Percentiles rank a stretch among this genome's conserved stretches.
Evolutionary conservation across 2,113 vertebrate genomes (phyloP).

Genomic region (Paramisgurnus dabryanus): DNA sequence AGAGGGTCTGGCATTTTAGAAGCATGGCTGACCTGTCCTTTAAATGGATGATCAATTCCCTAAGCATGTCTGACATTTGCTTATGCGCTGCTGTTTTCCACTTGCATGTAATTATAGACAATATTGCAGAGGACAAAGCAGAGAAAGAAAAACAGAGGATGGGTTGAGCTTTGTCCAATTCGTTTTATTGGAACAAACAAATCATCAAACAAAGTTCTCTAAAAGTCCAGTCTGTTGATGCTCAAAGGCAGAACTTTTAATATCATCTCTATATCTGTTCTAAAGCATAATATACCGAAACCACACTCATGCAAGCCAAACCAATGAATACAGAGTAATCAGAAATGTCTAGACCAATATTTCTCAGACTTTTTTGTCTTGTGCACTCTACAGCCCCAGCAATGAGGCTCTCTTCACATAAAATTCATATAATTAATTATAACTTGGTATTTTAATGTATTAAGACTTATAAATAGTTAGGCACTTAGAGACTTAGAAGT

Average conservation of each 20-base stretch:
- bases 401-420: no score
- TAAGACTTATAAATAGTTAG: no score
- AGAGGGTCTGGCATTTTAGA: conserved; percentile 53
- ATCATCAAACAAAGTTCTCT: conserved; percentile 14
- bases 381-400: no score
- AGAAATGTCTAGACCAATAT: neutral
- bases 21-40: conserved; percentile 55
- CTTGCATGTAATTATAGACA: conserved; percentile 50
- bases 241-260: neutral
- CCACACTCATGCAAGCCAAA: neutral
- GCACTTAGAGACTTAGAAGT: no score
- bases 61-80: conserved; percentile 50
- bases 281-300: neutral
- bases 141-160: neutral
- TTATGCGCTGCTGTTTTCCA: conserved; percentile 48
- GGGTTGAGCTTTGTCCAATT: conserved; percentile 22
- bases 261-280: neutral
- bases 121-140: conserved; percentile 33
- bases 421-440: no score
- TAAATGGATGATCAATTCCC: conserved; percentile 55
- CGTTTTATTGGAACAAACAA: conserved; percentile 30
- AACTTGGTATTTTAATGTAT: no score
- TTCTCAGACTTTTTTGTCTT: no score
- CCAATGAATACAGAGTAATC: neutral
- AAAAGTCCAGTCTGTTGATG: conserved; percentile 5